Base-by-base conservation (phyloP, 1,140 invertebrate species). In the Bathynomus jamesi region DNA sequence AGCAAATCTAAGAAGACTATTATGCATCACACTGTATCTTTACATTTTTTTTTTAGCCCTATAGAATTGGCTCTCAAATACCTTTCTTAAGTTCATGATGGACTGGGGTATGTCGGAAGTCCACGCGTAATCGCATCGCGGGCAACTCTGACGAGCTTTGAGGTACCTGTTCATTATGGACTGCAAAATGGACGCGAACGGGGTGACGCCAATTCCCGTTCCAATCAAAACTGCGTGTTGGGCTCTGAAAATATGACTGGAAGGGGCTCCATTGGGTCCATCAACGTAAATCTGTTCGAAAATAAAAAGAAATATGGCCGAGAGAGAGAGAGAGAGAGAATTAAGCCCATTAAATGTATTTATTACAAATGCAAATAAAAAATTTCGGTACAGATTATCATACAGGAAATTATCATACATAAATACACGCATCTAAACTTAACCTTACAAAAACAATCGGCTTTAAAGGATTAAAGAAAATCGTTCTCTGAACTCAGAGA, bases 191-290 rank as follows among this genome's bases (percentile, higher is more conserved):
- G 94, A 96, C 1, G 96, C 95, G 84, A 98, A 98, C 24, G 96
- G 96, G 0, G 96, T 99, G 0, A 98, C 95, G 2, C 96, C 96
- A 61, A 98, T 98, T 11, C 96, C 96, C 0, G 95, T 95, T 0
- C 89, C 95, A 71, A 99, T 92, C 27, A 99, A 85, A 28, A 96
- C 92, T 0, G 95, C 95, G 81, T 98, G 95, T 80, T 96, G 90
- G 0, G 94, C 93, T 66, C 91, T 87, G 82, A 97, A 96, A 74
- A 98, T 96, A 80, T 96, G 93, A 72, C 93, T 93, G 0, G 93
- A 95, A 0, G 95, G 92, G 2, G 95, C 93, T 21, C 95, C 95
- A 80, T 97, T 98, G 0, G 96, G 96, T 13, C 96, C 96, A 82
- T 97, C 94, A 31, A 98, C 83, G 79, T 88, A 94, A 69, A 96